phyloP scores from a whole-genome alignment of 1,140 invertebrate genomes.

The Drosophila sechellia region DNA sequence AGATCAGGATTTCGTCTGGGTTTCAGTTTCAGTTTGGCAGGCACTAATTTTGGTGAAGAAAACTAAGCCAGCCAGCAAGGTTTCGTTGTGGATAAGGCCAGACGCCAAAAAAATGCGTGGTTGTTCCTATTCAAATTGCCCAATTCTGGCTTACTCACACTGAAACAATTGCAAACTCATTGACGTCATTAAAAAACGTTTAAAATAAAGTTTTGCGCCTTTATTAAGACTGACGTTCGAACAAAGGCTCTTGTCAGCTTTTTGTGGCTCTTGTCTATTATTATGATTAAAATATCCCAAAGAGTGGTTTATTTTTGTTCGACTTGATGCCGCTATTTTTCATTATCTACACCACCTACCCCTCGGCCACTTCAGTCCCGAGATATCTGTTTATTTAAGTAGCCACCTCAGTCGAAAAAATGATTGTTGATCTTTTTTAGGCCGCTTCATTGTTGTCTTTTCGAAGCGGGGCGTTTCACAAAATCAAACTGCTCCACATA shows the following conservation, averaged over 20 bases:
- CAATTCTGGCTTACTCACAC: slow-evolving; percentile 40
- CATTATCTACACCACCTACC: slow-evolving; percentile 27
- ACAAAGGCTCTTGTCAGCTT: slow-evolving; percentile 80
- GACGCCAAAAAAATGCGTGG: slow-evolving; percentile 66
- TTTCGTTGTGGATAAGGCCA: slow-evolving; percentile 21
- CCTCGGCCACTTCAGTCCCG: slow-evolving; percentile 18
- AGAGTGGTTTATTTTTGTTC: slow-evolving; percentile 75
- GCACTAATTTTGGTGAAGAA: slow-evolving; percentile 49
- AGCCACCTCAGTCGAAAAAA: slow-evolving; percentile 58
- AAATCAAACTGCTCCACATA: slow-evolving; percentile 81
- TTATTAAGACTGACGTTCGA: slow-evolving; percentile 80
- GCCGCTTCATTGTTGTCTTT: slow-evolving; percentile 78
- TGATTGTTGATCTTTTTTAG: slow-evolving; percentile 68
- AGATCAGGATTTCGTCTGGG: slow-evolving; percentile 52
- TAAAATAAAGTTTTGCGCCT: slow-evolving; percentile 82
- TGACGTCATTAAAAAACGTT: slow-evolving; percentile 83
- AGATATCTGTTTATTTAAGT: slow-evolving; percentile 76
- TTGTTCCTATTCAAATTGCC: slow-evolving; percentile 66
- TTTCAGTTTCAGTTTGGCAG: slow-evolving; percentile 43
- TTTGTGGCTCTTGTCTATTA: slow-evolving; percentile 72
- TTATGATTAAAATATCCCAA: slow-evolving; percentile 81
- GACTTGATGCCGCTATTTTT: slow-evolving; percentile 77
- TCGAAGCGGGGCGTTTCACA: slow-evolving; percentile 65
- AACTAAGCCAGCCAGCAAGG: slow-evolving; percentile 36
- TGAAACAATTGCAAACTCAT: slow-evolving; percentile 42